phyloP scores from a whole-genome alignment of 2,797 vertebrate species.

The Takifugu rubripes region DNA sequence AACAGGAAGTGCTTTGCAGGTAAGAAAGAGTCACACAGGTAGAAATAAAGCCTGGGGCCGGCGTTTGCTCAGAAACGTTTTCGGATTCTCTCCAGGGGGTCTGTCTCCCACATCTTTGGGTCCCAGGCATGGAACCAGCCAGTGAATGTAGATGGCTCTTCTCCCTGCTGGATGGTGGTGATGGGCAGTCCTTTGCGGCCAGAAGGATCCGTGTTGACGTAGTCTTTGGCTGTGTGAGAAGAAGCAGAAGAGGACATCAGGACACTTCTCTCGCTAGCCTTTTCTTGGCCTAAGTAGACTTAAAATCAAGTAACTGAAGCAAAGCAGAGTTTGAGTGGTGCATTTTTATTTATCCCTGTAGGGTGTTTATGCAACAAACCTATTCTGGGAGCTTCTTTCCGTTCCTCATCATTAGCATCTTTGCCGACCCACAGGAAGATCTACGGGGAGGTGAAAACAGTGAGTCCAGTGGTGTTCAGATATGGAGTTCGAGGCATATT shows the following conservation, averaged over 20 bases:
- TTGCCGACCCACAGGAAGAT: conserved; percentile 79
- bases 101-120: conserved; percentile 73
- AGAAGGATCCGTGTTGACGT: conserved; percentile 73
- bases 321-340: not conserved
- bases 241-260: conserved; percentile 1
- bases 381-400: conserved; percentile 70
- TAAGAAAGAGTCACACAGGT: not conserved
- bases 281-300: not conserved
- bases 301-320: not conserved
- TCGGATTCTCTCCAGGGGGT: conserved; percentile 67
- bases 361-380: conserved; percentile 59
- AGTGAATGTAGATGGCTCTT: conserved; percentile 76
- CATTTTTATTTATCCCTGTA: not conserved
- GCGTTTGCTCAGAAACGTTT: conserved; percentile 51
- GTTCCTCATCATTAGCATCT: conserved; percentile 74
- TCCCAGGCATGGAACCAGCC: conserved; percentile 86
- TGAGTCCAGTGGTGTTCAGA: not conserved
- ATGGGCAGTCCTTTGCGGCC: conserved; percentile 71
- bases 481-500: no score
- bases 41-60: not conserved
- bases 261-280: not conserved
- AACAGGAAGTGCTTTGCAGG: conserved; percentile 10
- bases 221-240: conserved; percentile 69
- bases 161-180: conserved; percentile 75
- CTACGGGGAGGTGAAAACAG: conserved; percentile 43